These are phyloP conservation scores for Nyleta sp. DNA, from an alignment of 2,888 invertebrate genomes.

Conservation along the genomic window DNA sequence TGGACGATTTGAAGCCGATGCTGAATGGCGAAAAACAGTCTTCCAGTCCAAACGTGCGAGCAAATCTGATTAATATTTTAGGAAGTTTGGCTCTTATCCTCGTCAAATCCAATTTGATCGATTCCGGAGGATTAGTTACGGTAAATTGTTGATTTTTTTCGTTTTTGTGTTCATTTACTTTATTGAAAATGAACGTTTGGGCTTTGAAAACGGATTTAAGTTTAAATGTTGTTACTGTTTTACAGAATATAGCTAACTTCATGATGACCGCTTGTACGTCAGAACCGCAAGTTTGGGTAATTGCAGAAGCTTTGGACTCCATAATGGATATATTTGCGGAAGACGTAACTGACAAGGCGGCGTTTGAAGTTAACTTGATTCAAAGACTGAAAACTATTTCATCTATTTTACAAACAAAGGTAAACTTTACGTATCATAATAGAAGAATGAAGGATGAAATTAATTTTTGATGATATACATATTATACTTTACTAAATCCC, in stretches of 20 bases:
- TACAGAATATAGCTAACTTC: conserved; percentile 84
- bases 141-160: conserved; percentile 67
- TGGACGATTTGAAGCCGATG: conserved; percentile 85
- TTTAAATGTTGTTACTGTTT: background rate
- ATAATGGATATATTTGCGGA: conserved; percentile 91
- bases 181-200: too few species aligned
- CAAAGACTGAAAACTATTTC: conserved; percentile 85
- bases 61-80: conserved; percentile 74
- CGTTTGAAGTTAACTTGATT: conserved; percentile 86
- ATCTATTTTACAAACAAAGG: conserved; percentile 87
- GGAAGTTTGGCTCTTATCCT: conserved; percentile 73
- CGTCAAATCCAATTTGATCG: conserved; percentile 51
- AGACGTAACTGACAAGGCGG: conserved; percentile 87
- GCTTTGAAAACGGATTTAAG: too few species aligned
- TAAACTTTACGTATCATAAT: too few species aligned
- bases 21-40: conserved; percentile 72
- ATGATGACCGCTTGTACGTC: conserved; percentile 85
- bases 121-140: conserved; percentile 70
- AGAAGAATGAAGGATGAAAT: too few species aligned
- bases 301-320: conserved; percentile 89
- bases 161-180: background rate
- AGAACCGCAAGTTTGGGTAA: conserved; percentile 88
- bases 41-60: conserved; percentile 71
- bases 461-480: too few species aligned
- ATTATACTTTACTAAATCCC: too few species aligned